Conservation (phyloP, 2,113 vertebrate genomes). For the Dipodomys merriami region DNA sequence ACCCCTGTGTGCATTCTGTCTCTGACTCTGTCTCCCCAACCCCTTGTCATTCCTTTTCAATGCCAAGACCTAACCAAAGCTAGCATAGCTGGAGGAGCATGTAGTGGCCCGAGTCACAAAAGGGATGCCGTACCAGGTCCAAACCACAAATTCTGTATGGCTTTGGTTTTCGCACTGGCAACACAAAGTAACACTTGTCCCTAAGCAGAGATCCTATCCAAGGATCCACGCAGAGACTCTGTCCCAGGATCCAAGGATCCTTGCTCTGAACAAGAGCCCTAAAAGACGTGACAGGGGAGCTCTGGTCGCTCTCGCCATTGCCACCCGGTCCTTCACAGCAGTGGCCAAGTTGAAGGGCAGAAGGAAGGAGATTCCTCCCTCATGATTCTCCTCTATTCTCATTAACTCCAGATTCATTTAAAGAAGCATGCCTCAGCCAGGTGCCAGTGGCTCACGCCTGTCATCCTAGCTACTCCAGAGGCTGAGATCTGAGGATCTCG, state of each 20-base stretch:
- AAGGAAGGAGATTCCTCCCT: too few species aligned
- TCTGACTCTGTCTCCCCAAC: too few species aligned
- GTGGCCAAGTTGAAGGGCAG: accelerated
- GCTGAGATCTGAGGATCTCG: too few species aligned
- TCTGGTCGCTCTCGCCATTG: accelerated
- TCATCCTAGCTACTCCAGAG: too few species aligned
- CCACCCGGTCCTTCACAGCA: accelerated
- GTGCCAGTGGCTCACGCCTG: too few species aligned
- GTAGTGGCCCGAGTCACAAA: background rate
- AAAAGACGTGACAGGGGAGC: background rate
- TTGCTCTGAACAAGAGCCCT: background rate
- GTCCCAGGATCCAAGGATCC: accelerated
- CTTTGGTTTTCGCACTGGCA: background rate
- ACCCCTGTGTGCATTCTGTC: background rate
- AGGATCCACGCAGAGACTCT: accelerated
- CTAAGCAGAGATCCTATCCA: background rate
- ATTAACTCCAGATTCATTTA: constrained; percentile 8
- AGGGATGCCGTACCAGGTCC: background rate
- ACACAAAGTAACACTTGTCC: too few species aligned
- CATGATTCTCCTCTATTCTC: background rate
- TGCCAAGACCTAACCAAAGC: too few species aligned
- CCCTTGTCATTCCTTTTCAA: background rate
- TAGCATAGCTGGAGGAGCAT: too few species aligned
- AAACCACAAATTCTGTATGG: background rate
- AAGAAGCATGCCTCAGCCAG: background rate